Evolutionary conservation across 2,113 vertebrate genomes (phyloP).

Genomic region (Poicephalus gulielmi): DNA sequence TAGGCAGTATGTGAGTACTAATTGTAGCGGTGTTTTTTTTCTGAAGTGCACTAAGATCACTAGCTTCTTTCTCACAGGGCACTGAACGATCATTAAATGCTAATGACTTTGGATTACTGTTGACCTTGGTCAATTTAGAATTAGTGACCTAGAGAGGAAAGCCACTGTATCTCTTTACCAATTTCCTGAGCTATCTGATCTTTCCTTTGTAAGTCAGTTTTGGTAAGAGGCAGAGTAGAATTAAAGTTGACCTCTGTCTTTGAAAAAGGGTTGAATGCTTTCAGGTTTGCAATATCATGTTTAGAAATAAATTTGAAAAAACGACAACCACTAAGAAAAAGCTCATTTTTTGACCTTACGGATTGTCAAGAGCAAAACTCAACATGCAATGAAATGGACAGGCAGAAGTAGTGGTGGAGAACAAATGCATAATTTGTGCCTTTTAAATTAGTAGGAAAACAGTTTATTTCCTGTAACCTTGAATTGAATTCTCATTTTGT

Average conservation of each 20-base stretch:
- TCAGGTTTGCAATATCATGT: constrained; percentile 21
- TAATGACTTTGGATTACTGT: constrained; percentile 70
- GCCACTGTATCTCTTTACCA: constrained; percentile 68
- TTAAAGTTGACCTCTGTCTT: constrained; percentile 56
- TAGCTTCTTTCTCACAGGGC: constrained; percentile 44
- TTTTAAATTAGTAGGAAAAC: background rate
- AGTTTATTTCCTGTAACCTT: background rate
- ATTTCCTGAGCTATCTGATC: constrained; percentile 63
- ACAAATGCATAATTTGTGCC: background rate
- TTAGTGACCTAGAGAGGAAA: constrained; percentile 61
- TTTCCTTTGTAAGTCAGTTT: constrained; percentile 42
- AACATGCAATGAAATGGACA: background rate
- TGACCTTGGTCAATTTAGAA: constrained; percentile 66
- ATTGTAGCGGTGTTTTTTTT: constrained; percentile 31
- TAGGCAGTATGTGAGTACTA: background rate
- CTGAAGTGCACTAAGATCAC: constrained; percentile 18
- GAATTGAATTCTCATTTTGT: background rate
- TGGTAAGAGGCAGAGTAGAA: constrained; percentile 39
- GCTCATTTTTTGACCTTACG: background rate
- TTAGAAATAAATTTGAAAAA: background rate
- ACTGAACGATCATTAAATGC: constrained; percentile 59
- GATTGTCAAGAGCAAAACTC: background rate
- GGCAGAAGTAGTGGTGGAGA: background rate
- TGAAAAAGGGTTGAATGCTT: constrained; percentile 8
- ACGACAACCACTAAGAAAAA: background rate